Evolutionary conservation across 2,113 vertebrate species (phyloP).

Genomic region (Sinocyclocheilus maitianheensis): DNA sequence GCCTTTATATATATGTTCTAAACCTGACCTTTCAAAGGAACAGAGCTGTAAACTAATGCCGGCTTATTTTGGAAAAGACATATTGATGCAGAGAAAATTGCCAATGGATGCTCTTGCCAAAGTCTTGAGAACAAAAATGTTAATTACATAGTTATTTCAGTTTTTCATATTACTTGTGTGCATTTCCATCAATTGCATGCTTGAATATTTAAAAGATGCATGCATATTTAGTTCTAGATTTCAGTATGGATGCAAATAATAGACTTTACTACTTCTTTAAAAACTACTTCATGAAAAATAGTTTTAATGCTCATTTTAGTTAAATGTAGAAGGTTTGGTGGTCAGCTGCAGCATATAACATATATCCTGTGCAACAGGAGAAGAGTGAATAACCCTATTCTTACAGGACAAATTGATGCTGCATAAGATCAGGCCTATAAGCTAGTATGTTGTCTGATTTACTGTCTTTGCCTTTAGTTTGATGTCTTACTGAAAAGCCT

Average conservation of each 20-base stretch:
- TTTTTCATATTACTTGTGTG: background rate
- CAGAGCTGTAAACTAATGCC: background rate
- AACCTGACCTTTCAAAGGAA: background rate
- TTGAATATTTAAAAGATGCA: background rate
- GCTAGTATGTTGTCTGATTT: background rate
- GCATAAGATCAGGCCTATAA: background rate
- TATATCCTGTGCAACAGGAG: background rate
- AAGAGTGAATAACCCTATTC: background rate
- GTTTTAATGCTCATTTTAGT: background rate
- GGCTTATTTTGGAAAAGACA: background rate
- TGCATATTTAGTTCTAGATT: background rate
- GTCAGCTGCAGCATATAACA: background rate
- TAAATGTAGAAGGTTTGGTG: background rate
- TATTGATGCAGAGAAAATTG: background rate
- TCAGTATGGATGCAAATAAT: background rate
- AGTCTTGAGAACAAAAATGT: background rate
- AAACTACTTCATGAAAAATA: background rate
- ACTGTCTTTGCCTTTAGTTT: slow-evolving; percentile 30
- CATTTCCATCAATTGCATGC: background rate
- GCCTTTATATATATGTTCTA: too few species aligned
- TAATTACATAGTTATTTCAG: background rate
- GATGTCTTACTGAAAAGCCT: slow-evolving; percentile 16
- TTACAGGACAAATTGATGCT: background rate
- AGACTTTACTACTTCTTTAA: background rate
- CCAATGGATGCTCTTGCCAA: background rate